Evolutionary conservation across 1,140 invertebrate species (phyloP).

Genomic region (Diprion similis): DNA sequence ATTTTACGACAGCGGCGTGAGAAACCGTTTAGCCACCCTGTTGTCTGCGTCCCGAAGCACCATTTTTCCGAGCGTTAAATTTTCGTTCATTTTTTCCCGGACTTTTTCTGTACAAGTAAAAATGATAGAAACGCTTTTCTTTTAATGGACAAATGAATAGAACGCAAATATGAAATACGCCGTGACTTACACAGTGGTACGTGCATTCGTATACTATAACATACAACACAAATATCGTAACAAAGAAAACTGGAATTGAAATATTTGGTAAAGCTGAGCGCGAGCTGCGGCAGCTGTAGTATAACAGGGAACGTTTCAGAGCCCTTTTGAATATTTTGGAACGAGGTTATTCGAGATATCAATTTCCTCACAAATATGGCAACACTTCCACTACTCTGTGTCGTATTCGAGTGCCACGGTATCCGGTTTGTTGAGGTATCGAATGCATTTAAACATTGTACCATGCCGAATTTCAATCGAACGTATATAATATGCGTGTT

Average conservation of each 20-base stretch:
- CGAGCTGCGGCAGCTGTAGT: constrained; percentile 26
- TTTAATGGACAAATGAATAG: neutral
- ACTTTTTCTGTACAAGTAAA: too few species aligned
- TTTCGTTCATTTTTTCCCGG: neutral
- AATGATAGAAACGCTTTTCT: too few species aligned
- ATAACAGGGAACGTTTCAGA: constrained; percentile 26
- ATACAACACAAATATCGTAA: neutral
- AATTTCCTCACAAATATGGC: constrained; percentile 60
- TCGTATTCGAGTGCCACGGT: neutral
- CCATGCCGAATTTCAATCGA: neutral
- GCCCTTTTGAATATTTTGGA: constrained; percentile 53
- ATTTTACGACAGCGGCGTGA: constrained; percentile 59
- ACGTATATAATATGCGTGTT: neutral
- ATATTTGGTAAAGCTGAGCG: constrained; percentile 4
- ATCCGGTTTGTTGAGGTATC: neutral
- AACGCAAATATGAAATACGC: neutral
- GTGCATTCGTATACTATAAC: too few species aligned
- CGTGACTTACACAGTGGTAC: neutral
- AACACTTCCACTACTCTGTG: constrained; percentile 46
- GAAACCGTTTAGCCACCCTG: constrained; percentile 20
- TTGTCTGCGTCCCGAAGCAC: constrained; percentile 18
- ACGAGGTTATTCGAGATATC: constrained; percentile 59
- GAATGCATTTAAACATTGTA: neutral
- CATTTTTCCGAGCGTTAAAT: neutral
- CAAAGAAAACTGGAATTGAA: neutral